Evolutionary conservation across 2,797 vertebrate genomes (phyloP), one percentile per base, ranked within the genome.

Genomic region (Gallinago solitaria): DNA sequence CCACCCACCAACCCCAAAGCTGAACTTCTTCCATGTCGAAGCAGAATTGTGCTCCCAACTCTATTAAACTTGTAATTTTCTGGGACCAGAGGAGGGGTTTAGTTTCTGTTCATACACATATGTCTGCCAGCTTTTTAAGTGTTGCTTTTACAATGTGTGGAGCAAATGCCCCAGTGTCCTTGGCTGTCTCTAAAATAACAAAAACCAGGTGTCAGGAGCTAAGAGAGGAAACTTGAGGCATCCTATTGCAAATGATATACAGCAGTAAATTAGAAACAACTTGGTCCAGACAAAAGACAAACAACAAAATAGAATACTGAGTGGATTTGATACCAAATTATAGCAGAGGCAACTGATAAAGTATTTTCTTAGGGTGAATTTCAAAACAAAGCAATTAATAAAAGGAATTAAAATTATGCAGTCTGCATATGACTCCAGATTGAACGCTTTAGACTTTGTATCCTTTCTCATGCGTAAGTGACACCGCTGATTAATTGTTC

Each of bases 201-300:
- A 89, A 95, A 90, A 84, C 71, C 98, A 98, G 97, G 97, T 98
- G 98, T 95, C 68, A 24, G 73, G 89, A 95, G 87, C 98, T 97
- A 83, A 78, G 69, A 92, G 73, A 95, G 93, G 97, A 97, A 97
- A 89, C 63, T 23, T 81, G 50, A 88, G 80, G 95, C 89, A 93
- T 98, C 95, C 18, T 63, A 18, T 98, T 97, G 95, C 97, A 97
- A 97, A 94, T 89, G 84, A 95, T 90, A 97, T 92, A 93, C 51
- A 75, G 75, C 86, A 93, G 95, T 97, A 97, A 98, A 98, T 98
- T 97, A 97, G 88, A 96, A 97, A 96, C 89, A 97, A 98, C 95
- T 97, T 90, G 45, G 91, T 91, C 63, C 83, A 95, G 97, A 96
- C 82, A 94, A 93, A 97, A 95, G 74, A 57, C 79, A 92, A 82